A percentile compares a stretch with the other conserved stretches of the same genome.
Conservation (phyloP, 2,888 invertebrate genomes). For the Temnothorax unifasciatus region DNA sequence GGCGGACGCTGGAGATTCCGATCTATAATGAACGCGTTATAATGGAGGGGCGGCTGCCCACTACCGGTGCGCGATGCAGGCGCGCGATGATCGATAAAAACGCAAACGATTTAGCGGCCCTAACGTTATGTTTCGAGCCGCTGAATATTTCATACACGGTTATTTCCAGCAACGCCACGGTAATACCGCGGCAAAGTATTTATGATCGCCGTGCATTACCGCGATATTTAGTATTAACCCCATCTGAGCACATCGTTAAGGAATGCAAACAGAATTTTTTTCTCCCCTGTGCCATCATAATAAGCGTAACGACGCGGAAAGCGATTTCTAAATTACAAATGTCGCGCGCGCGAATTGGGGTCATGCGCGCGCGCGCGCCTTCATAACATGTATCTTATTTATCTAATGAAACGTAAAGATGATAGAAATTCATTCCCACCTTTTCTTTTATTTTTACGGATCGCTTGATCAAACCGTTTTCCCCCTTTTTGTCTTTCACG, state of each 20-base stretch:
- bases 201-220: conserved; percentile 20
- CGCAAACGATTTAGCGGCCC: conserved; percentile 31
- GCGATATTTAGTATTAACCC: conserved; percentile 28
- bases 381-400: not conserved
- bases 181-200: conserved; percentile 26
- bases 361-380: no score
- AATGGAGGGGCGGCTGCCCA: not conserved
- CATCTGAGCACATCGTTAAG: conserved; percentile 12
- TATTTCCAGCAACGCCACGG: conserved; percentile 24
- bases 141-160: conserved; percentile 45
- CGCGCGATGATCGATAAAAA: conserved; percentile 41
- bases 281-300: not conserved
- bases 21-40: conserved; percentile 40
- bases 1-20: conserved; percentile 21
- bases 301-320: conserved; percentile 13
- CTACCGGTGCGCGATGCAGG: not conserved
- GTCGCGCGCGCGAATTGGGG: conserved; percentile 1
- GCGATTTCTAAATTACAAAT: conserved; percentile 19
- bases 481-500: not conserved
- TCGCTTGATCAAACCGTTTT: not conserved
- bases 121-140: conserved; percentile 22
- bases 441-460: not conserved
- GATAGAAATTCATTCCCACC: not conserved
- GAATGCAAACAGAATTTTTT: conserved; percentile 24
- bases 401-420: not conserved